These are phyloP conservation scores for Tragelaphus eurycerus DNA, from an alignment of 2,797 vertebrate genomes.

Conservation along the genomic window DNA sequence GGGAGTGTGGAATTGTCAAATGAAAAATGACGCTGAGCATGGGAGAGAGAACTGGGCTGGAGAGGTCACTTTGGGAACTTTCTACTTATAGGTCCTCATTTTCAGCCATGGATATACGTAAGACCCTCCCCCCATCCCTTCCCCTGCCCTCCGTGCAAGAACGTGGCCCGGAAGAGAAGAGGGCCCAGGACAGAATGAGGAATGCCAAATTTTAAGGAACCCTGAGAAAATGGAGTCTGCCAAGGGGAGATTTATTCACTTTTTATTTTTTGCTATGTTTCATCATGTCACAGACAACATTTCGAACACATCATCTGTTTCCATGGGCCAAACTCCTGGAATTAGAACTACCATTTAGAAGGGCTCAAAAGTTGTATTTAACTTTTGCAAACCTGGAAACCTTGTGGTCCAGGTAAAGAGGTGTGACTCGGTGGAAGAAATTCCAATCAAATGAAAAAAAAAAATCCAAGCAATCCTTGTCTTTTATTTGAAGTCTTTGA, in stretches of 20 bases:
- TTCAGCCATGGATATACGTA: not conserved
- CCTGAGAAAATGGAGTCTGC: not conserved
- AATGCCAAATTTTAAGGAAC: not conserved
- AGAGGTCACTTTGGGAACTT: not conserved
- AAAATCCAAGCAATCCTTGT: not conserved
- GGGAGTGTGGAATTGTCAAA: not conserved
- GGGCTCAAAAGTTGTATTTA: not conserved
- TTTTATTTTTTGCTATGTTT: not conserved
- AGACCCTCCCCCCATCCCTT: not conserved
- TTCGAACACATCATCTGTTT: not conserved
- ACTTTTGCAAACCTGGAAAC: not conserved
- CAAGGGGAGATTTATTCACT: not conserved
- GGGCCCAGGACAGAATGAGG: not conserved
- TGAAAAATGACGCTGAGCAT: not conserved
- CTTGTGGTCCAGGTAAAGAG: not conserved
- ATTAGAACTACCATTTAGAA: not conserved
- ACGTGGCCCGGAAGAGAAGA: not conserved
- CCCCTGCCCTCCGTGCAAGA: not conserved
- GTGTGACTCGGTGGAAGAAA: not conserved
- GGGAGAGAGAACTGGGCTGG: not conserved
- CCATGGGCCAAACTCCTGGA: not conserved
- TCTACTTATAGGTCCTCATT: not conserved
- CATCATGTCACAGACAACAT: not conserved
- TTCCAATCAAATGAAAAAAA: not conserved
- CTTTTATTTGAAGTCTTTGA: not conserved